Base-by-base conservation (phyloP, 92 coral and sea anemone genomes). In the Epizoanthus stellaris region DNA sequence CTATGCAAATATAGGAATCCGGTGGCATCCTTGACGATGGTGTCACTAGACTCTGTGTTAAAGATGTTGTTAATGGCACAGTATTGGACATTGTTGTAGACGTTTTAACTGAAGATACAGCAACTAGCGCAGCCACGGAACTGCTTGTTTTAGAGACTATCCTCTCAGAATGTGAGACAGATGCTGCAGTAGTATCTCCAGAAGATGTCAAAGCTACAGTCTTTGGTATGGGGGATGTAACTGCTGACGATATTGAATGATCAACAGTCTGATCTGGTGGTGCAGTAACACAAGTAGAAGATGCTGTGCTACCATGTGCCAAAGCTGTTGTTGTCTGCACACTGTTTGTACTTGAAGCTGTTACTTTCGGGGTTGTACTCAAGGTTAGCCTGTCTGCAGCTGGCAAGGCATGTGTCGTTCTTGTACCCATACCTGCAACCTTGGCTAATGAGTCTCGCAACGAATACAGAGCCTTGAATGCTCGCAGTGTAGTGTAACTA, bases 401-500 rank as follows among this genome's bases (percentile, higher is more conserved):
- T 14, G 60, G 12, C 13, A 53, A 21, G 40, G 61, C 16, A 56
- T 17, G 42, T 38, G 85, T 12, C 60, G 36, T 65, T 43, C 47
- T 62, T 17, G 70, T 57, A 58, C 53, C 73, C 83, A 20, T 74
- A 80, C 86, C 77, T 42, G 98, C 96, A n/a, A 92, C 81, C 62
- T 69, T 56, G 21, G 93, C 85, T 34, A 96, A 81, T 34, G 88
- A 89, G 43, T 90, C 93, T 52, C 88, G 89, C 38, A 88, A 85
- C 6, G 71, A 73, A n/a, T 82, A 76, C 72, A 96, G 85, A 23
- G 86, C 82, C 65, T 90, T 86, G 76, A 94, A 89, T 0, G 93
- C 94, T 74, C 65, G 90, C 52, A 96, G 73, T 20, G 99, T 96
- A 34, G 97, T 91, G 43, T 75, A 73, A 43, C 93, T 88, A 3